Evolutionary conservation across 2,888 invertebrate genomes (phyloP), one percentile per base, ranked within the genome.

Genomic region (Lithophane semibrunnea): DNA sequence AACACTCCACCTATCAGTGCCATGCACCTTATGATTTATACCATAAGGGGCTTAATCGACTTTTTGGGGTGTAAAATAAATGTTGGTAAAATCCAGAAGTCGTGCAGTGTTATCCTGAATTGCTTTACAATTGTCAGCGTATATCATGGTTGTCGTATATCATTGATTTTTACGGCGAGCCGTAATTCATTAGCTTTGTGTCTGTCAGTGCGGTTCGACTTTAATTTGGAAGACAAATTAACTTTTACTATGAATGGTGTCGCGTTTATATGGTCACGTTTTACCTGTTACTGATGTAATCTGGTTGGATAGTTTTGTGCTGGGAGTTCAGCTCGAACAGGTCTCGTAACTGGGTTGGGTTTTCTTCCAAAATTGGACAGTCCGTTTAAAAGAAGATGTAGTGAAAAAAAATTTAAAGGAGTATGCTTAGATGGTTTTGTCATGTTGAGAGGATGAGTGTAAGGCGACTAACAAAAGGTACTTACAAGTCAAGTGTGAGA

Each of bases 91-190:
- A 81, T 86, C 87, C 87, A 89, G 90, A 90, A 91, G 90, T 90
- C 90, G 90, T 91, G 91, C 91, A 91, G 93, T 89, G 92, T 88
- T 90, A 90, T 92, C 90, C 89, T 92, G 94, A 93, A 94, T 94
- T 92, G 92, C 89, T 91, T 90, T 79, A 83, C 89, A 93, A 95
- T 94, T 94, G 94, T 93, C 91, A 91, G 88, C 85, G 73, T 91
- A 84, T 86, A 89, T 3, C 37, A 89, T 90, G 90, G 88, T 82
- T 86, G 88, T 92, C 94, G 92, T 95, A 95, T 93, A 92, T 95
- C 91, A 94, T 88, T 86, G 84, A 91, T 92, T 93, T 95, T 96
- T 94, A 95, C 93, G 94, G 93, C 91, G 88, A 77, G 92, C 91
- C 94, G 91, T 95, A 93, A 92, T 92, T 95, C 92, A 94, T 90